Evolutionary conservation across 2,888 invertebrate species (phyloP), one percentile per base, ranked within the genome.

Genomic region (Odontocolon sp.): DNA sequence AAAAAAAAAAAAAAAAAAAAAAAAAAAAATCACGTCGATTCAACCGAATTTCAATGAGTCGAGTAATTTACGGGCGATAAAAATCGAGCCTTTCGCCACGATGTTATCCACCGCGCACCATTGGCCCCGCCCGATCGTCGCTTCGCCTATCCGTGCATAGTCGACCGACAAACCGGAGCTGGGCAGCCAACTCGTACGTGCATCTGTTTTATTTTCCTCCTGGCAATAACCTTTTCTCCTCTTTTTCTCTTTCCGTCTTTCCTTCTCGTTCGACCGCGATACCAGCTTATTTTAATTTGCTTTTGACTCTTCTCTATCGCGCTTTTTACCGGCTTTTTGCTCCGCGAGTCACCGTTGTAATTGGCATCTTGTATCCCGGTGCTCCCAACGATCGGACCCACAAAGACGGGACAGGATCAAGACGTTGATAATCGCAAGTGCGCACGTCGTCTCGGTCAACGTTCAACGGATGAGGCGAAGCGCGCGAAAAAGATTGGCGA

Each of bases 301-400:
- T 33, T 26, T 31, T 11, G 18, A 9, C 18, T 52, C 72, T 36
- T 45, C 26, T 67, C 52, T 77, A 38, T 70, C 45, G 28, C 28
- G 23, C 52, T 63, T 59, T 77, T 14, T 64, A 40, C 57, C 50
- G 47, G 72, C 75, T 68, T 71, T 68, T 57, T 72, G 66, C 63
- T 50, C 18, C 40, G 63, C 69, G 57, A 63, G 63, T 74, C 68
- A 69, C 69, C 74, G 74, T 69, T 69, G 74, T 74, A 74, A 74
- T 74, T 74, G 64, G 74, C 69, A 74, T 74, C 63, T n/a, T n/a
- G n/a, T 68, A 68, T 74, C 68, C 47, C 8, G 57, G 68, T 28
- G 28, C 54, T 59, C 42, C 26, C 33, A 33, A 23, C 36, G 38
- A 14, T 36, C 33, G 5, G 11, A 54, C 54, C 54, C 8, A 42